phyloP scores from a whole-genome alignment of 2,113 vertebrate genomes.

The Sceloporus tristichus region DNA sequence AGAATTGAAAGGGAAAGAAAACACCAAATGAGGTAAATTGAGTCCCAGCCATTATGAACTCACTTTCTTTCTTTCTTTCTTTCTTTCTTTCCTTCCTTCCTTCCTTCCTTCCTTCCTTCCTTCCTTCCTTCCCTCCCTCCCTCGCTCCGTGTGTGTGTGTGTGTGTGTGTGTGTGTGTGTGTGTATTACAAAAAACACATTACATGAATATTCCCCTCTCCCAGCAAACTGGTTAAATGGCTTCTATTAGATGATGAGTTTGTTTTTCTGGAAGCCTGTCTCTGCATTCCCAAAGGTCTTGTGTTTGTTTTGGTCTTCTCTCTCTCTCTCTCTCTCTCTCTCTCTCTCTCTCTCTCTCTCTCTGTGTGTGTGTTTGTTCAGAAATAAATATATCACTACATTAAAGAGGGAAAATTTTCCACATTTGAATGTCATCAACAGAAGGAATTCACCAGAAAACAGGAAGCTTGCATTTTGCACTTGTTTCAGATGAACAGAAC shows the following conservation, averaged over 20 bases:
- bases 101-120: too few species aligned
- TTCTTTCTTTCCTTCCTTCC: too few species aligned
- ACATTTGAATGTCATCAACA: conserved; percentile 24
- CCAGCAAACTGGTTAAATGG: background rate
- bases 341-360: background rate
- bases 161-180: background rate
- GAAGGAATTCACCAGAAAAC: conserved; percentile 40
- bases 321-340: too few species aligned
- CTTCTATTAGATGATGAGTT: conserved; percentile 26
- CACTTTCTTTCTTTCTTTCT: background rate
- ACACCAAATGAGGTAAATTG: background rate
- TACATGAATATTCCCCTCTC: conserved; percentile 14
- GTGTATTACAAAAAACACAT: background rate
- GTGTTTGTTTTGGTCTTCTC: background rate
- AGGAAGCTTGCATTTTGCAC: conserved; percentile 5
- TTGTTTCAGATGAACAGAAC: conserved; percentile 30
- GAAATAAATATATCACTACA: background rate
- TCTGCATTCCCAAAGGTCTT: background rate
- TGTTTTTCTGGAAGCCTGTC: conserved; percentile 5
- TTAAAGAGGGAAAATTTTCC: background rate
- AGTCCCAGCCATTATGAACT: background rate
- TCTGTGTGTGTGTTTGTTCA: conserved; percentile 1
- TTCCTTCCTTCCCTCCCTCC: too few species aligned
- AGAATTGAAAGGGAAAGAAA: background rate
- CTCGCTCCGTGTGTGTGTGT: too few species aligned